Conservation (phyloP, 2,113 vertebrate genomes). For the Amazona guildingii region DNA sequence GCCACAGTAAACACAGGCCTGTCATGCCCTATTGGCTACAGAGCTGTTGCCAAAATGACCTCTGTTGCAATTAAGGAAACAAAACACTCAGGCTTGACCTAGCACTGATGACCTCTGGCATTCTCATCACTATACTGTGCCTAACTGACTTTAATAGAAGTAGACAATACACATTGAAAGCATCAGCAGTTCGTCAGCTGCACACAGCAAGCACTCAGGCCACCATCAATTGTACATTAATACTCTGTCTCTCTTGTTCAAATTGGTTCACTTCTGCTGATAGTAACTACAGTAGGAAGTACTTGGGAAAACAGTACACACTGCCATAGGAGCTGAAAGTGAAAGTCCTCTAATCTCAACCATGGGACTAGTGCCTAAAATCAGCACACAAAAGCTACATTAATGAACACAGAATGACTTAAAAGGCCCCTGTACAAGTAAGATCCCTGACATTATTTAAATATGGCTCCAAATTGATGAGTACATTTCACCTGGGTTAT, state of each 20-base stretch:
- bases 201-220: background rate
- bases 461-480: background rate
- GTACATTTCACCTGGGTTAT: background rate
- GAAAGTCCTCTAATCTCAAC: background rate
- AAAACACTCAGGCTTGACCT: accelerated
- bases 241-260: background rate
- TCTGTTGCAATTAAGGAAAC: background rate
- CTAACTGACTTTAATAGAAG: background rate
- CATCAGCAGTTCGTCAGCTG: background rate
- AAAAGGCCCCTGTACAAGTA: background rate
- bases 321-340: background rate
- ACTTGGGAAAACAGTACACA: accelerated
- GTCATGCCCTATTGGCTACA: background rate
- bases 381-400: background rate
- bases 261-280: background rate
- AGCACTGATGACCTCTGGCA: background rate
- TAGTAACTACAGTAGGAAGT: background rate
- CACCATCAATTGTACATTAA: background rate
- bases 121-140: background rate
- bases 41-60: background rate
- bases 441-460: background rate
- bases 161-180: accelerated
- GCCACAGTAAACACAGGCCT: background rate
- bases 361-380: background rate
- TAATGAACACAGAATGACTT: background rate